These are phyloP conservation scores for Epistrophella euchroma DNA, from an alignment of 2,888 invertebrate genomes.

Conservation along the genomic window DNA sequence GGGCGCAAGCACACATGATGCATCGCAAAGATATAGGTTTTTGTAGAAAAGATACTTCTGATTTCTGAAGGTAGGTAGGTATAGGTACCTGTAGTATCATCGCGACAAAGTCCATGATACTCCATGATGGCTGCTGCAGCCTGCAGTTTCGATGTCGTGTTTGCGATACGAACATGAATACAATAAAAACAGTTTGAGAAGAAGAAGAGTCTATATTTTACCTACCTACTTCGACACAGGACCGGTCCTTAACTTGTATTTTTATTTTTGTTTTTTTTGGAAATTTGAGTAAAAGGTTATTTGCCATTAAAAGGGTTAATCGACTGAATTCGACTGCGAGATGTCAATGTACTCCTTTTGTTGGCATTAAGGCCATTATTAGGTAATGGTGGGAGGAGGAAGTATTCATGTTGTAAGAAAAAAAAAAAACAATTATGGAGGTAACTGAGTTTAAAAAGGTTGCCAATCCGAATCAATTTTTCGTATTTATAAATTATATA, in stretches of 20 bases:
- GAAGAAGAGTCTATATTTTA: background rate
- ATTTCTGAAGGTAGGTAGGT: conserved; percentile 22
- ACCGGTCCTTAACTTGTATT: background rate
- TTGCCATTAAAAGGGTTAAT: conserved; percentile 59
- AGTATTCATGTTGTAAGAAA: background rate
- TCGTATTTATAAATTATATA: background rate
- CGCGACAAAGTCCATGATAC: conserved; percentile 31
- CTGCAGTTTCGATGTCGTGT: conserved; percentile 42
- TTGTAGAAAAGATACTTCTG: background rate
- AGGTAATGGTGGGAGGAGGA: background rate
- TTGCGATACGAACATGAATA: conserved; percentile 60
- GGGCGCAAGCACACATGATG: conserved; percentile 62
- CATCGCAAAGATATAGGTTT: conserved; percentile 53
- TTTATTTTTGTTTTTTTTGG: background rate
- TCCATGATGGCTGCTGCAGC: conserved; percentile 9
- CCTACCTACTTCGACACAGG: conserved; percentile 8
- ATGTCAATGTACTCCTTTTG: conserved; percentile 60
- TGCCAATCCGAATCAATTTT: background rate
- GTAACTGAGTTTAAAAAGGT: background rate
- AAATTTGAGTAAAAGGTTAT: conserved; percentile 29
- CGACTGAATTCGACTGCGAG: conserved; percentile 53
- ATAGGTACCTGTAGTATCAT: background rate
- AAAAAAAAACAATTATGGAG: background rate
- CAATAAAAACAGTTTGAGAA: conserved; percentile 52
- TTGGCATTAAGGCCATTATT: background rate